phyloP scores from a whole-genome alignment of 2,888 invertebrate genomes.

The Arge pagana region DNA sequence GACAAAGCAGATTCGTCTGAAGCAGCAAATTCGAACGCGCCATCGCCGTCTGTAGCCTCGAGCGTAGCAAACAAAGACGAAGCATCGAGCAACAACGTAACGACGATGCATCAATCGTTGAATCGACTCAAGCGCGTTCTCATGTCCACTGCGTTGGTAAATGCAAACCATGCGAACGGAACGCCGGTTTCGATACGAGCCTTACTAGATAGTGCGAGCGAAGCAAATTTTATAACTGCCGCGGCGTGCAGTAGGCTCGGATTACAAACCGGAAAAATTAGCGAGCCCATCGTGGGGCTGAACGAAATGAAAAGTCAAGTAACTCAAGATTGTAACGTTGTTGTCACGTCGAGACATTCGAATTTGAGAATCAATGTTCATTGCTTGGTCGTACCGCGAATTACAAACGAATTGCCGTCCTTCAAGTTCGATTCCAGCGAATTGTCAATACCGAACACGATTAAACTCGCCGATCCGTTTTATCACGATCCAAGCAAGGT shows the following conservation, averaged over 20 bases:
- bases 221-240: conserved; percentile 24
- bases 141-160: conserved; percentile 17
- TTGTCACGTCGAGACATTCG: conserved; percentile 14
- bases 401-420: conserved; percentile 26
- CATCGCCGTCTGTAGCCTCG: too few species aligned
- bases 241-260: conserved; percentile 17
- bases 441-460: too few species aligned
- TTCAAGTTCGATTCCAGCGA: conserved; percentile 17
- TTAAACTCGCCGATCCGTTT: not conserved
- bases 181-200: conserved; percentile 4
- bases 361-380: conserved; percentile 8
- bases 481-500: not conserved
- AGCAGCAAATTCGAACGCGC: too few species aligned
- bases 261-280: conserved; percentile 1
- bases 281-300: conserved; percentile 15
- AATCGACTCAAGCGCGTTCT: conserved; percentile 21
- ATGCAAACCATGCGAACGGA: conserved; percentile 18
- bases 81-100: conserved; percentile 12
- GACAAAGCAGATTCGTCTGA: too few species aligned
- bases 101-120: conserved; percentile 11
- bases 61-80: not conserved
- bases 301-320: conserved; percentile 22
- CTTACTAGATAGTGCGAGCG: conserved; percentile 23
- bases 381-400: conserved; percentile 23
- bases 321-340: conserved; percentile 3